Evolutionary conservation across 2,113 vertebrate genomes (phyloP).

Genomic region (Scolopax mira): DNA sequence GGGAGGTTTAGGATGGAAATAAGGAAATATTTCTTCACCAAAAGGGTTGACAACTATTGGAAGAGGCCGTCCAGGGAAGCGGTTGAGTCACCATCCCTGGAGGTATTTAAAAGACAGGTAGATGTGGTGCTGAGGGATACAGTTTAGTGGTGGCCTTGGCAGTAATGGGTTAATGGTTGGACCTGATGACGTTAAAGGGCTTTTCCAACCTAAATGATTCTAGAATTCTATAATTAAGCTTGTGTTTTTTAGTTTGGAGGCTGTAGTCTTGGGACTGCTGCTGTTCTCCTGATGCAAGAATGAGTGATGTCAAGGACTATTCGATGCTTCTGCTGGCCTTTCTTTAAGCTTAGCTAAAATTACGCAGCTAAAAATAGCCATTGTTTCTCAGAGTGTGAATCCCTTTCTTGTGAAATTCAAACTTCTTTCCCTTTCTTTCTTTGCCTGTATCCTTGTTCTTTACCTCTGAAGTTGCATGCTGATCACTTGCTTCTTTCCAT

Average conservation of each 20-base stretch:
- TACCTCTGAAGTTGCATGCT: background rate
- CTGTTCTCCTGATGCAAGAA: background rate
- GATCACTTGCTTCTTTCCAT: background rate
- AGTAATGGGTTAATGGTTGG: background rate
- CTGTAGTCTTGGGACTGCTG: background rate
- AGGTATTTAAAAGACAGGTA: background rate
- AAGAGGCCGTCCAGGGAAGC: background rate
- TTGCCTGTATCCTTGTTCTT: background rate
- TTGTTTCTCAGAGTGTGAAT: background rate
- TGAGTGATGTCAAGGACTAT: background rate
- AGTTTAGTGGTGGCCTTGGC: background rate
- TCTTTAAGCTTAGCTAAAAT: background rate
- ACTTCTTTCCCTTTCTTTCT: background rate
- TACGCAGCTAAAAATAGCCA: background rate
- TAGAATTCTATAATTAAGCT: background rate
- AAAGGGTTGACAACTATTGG: background rate
- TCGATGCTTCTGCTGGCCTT: background rate
- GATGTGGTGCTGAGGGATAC: background rate
- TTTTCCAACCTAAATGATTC: background rate
- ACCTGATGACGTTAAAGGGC: background rate
- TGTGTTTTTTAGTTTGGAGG: fast-evolving
- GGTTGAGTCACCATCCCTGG: background rate
- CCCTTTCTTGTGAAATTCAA: background rate
- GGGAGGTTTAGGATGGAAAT: background rate
- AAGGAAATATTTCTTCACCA: background rate